These are phyloP conservation scores for Neogale vison DNA, from an alignment of 2,113 vertebrate species.

Conservation along the genomic window DNA sequence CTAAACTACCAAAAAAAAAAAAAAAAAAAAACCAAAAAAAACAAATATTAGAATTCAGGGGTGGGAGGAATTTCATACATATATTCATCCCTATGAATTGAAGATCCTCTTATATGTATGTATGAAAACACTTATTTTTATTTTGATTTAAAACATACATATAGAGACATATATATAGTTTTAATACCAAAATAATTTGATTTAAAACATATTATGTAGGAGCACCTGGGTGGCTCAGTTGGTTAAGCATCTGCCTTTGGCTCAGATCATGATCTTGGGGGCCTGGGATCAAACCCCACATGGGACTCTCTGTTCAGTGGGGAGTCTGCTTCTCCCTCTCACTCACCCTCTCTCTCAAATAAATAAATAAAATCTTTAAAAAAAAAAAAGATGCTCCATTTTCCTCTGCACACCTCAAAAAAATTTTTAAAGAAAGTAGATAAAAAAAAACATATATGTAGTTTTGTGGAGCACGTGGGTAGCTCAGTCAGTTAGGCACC, in stretches of 20 bases:
- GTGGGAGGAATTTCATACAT: neutral
- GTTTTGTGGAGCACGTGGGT: neutral
- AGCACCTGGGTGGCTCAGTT: neutral
- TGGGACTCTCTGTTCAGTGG: neutral
- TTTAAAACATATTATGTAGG: neutral
- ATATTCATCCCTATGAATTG: neutral
- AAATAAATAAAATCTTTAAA: neutral
- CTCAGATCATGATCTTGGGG: neutral
- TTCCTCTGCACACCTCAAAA: too few species aligned
- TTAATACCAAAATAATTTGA: neutral
- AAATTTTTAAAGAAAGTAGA: neutral
- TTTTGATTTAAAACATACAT: neutral
- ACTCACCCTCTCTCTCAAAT: neutral
- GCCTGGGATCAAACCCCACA: neutral
- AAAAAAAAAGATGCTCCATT: neutral
- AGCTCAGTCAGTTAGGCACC: neutral
- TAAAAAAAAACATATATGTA: neutral
- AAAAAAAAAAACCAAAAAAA: slow-evolving; percentile 20
- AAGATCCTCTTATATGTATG: neutral
- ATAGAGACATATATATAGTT: neutral
- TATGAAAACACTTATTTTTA: neutral
- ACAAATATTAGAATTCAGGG: slow-evolving; percentile 18
- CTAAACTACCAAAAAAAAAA: slow-evolving; percentile 14
- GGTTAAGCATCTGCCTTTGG: neutral
- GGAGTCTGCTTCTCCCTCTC: neutral